phyloP scores from a whole-genome alignment of 2,797 vertebrate genomes.

The Micromesistius poutassou region DNA sequence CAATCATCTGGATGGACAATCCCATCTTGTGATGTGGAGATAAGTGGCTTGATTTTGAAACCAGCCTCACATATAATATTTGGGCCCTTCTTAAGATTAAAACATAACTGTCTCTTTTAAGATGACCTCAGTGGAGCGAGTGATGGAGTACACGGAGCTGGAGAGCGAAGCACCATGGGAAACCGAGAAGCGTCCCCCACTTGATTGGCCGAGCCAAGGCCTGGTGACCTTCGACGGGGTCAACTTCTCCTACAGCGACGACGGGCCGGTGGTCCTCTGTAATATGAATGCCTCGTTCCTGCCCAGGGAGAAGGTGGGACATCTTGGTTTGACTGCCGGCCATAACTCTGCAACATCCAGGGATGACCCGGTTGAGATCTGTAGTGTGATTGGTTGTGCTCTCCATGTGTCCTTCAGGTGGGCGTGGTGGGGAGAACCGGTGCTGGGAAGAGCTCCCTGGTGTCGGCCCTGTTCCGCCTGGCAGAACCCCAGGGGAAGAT shows the following conservation, averaged over 20 bases:
- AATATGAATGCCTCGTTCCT: constrained; percentile 80
- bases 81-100: no score
- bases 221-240: constrained; percentile 87
- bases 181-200: constrained; percentile 76
- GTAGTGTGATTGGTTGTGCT: background rate
- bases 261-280: constrained; percentile 83
- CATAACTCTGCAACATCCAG: background rate
- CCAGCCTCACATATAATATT: no score
- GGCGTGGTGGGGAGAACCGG: constrained; percentile 95
- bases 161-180: constrained; percentile 92
- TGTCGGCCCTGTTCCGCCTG: constrained; percentile 91
- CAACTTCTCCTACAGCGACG: constrained; percentile 85
- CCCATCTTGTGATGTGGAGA: background rate
- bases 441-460: constrained; percentile 93
- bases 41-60: background rate
- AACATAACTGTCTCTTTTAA: constrained; percentile 9
- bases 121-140: constrained; percentile 93
- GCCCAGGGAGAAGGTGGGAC: constrained; percentile 80
- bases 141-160: constrained; percentile 90
- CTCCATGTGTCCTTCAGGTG: constrained; percentile 68
- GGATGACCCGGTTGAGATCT: background rate
- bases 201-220: constrained; percentile 84
- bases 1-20: no score
- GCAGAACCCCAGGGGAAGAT: constrained; percentile 91
- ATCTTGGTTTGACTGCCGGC: background rate